Evolutionary conservation across 1,140 invertebrate genomes (phyloP).

Genomic region (Copidosoma floridanum): DNA sequence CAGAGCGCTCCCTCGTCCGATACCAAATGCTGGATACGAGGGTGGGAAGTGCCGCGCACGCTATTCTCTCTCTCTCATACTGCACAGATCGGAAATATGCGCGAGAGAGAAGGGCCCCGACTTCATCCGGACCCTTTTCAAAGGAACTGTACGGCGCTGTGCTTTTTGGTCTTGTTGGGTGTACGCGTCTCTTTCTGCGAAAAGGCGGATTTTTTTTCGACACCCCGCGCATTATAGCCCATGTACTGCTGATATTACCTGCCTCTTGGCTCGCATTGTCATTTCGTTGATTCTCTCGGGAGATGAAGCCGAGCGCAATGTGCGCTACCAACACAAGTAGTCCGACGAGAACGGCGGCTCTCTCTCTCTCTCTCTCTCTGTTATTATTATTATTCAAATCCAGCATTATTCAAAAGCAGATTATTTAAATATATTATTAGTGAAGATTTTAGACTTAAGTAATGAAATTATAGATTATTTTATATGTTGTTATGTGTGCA

Average conservation of each 20-base stretch:
- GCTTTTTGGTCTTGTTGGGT: not conserved
- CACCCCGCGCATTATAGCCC: not conserved
- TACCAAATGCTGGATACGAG: constrained; percentile 37
- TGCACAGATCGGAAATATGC: constrained; percentile 8
- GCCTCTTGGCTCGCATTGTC: not conserved
- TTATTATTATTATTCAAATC: too few relatives aligned
- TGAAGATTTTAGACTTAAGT: too few relatives aligned
- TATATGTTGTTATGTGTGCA: too few relatives aligned
- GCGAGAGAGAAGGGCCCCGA: not conserved
- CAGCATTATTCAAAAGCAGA: too few relatives aligned
- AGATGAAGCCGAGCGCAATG: not conserved
- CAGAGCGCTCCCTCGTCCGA: too few relatives aligned
- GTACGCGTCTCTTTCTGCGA: not conserved
- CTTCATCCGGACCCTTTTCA: constrained; percentile 5
- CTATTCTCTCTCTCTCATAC: not conserved
- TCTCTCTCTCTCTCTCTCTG: too few relatives aligned
- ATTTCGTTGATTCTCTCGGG: not conserved
- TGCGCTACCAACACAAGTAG: too few relatives aligned
- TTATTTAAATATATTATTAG: too few relatives aligned
- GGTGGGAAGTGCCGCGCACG: constrained; percentile 28
- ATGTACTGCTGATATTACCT: not conserved
- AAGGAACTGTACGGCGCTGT: not conserved
- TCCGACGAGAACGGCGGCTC: too few relatives aligned
- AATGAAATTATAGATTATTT: too few relatives aligned
- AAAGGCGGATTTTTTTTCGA: not conserved